Conservation (phyloP, 2,113 vertebrate genomes). For the Phocoena phocoena region DNA sequence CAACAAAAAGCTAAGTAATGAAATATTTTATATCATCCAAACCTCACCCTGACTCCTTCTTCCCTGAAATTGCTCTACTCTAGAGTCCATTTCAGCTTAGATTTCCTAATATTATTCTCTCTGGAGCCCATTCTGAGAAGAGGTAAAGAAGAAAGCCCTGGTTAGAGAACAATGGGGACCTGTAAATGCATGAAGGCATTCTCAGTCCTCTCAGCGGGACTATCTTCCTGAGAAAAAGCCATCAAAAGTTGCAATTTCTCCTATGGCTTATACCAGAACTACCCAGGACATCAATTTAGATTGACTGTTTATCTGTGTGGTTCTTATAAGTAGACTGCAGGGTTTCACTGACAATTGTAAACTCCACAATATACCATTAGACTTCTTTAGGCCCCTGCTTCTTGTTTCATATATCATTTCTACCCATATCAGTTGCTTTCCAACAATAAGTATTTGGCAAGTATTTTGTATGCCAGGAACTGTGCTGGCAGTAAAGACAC, state of each 20-base stretch:
- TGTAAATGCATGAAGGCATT: slow-evolving; percentile 10
- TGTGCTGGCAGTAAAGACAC: slow-evolving; percentile 22
- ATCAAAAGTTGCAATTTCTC: slow-evolving; percentile 34
- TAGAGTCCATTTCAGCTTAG: slow-evolving; percentile 32
- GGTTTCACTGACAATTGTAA: slow-evolving; percentile 48
- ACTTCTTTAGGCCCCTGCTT: background rate
- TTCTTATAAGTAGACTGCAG: slow-evolving; percentile 15
- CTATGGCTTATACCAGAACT: slow-evolving; percentile 39
- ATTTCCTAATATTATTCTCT: slow-evolving; percentile 59
- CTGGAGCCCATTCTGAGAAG: slow-evolving; percentile 20
- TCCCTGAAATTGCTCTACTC: slow-evolving; percentile 22
- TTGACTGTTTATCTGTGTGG: background rate
- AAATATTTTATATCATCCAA: slow-evolving; percentile 50
- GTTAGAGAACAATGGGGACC: slow-evolving; percentile 20
- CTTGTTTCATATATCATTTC: slow-evolving; percentile 25
- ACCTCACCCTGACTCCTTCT: background rate
- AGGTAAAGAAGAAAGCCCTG: slow-evolving; percentile 43
- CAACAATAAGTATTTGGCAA: slow-evolving; percentile 45
- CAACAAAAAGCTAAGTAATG: slow-evolving; percentile 23
- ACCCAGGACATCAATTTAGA: slow-evolving; percentile 36
- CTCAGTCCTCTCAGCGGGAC: background rate
- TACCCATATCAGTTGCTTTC: background rate
- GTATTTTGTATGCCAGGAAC: background rate
- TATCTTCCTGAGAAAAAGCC: slow-evolving; percentile 27
- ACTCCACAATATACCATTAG: background rate